Conservation (phyloP, 2,797 vertebrate species). For the Silurus aristotelis region DNA sequence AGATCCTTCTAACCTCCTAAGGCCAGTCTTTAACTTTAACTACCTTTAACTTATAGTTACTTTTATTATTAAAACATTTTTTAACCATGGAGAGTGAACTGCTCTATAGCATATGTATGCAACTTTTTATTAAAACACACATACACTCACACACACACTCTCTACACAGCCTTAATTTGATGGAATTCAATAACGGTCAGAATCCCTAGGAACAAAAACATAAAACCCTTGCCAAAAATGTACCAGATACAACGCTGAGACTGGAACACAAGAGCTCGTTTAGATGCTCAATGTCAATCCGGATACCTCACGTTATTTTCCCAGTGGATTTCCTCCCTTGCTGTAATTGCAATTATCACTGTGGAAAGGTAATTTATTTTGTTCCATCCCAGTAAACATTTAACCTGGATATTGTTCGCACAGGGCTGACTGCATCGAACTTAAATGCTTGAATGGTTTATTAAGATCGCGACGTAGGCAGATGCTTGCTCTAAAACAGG, state of each 20-base stretch:
- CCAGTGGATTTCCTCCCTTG: conserved; percentile 34
- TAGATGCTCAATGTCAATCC: conserved; percentile 35
- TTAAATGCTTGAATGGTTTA: conserved; percentile 57
- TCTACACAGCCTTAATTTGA: background rate
- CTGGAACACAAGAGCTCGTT: background rate
- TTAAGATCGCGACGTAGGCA: conserved; percentile 57
- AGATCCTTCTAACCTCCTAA: background rate
- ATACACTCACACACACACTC: background rate
- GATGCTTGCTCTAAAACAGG: conserved; percentile 55
- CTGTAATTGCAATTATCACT: conserved; percentile 74
- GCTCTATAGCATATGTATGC: background rate
- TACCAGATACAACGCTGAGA: background rate
- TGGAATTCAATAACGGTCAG: conserved; percentile 2
- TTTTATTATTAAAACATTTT: too few relatives aligned
- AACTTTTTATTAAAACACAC: background rate
- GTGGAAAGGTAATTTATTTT: conserved; percentile 75
- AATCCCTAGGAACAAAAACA: background rate
- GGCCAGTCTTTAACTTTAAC: too few relatives aligned
- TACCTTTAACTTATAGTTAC: too few relatives aligned
- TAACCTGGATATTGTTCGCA: conserved; percentile 69
- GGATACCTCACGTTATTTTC: conserved; percentile 35
- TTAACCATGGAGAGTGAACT: background rate
- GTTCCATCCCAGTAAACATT: conserved; percentile 71
- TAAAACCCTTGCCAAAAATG: background rate
- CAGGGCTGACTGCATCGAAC: conserved; percentile 13